A percentile compares a stretch with the other conserved stretches of the same genome.
Evolutionary conservation across 2,888 invertebrate genomes (phyloP).

Genomic region (Carpatolechia fugitivella): DNA sequence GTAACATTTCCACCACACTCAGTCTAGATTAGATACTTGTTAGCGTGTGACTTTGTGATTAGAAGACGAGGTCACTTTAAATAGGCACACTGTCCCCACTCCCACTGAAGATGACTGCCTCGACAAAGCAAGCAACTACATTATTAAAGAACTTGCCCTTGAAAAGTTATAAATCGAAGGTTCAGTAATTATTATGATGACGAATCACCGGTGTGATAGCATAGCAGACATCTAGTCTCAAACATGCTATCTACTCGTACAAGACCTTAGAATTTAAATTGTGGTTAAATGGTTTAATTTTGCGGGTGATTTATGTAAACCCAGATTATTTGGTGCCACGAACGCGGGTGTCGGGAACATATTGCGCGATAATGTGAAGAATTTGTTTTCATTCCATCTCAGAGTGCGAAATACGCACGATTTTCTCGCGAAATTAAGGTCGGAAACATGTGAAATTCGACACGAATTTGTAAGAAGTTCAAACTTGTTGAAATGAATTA

Average conservation of each 20-base stretch:
- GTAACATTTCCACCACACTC: too few relatives aligned
- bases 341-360: conserved; percentile 25
- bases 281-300: conserved; percentile 31
- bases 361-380: conserved; percentile 31
- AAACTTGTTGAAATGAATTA: conserved; percentile 5
- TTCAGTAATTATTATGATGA: too few relatives aligned
- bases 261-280: background rate
- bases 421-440: conserved; percentile 13
- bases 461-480: conserved; percentile 3
- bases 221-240: background rate
- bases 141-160: background rate
- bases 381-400: conserved; percentile 28
- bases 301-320: conserved; percentile 36
- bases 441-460: conserved; percentile 4
- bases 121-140: background rate
- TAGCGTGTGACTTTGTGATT: background rate
- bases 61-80: background rate
- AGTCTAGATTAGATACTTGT: background rate
- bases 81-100: background rate
- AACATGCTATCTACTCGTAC: background rate
- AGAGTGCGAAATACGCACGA: conserved; percentile 13
- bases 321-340: conserved; percentile 28
- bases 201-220: too few relatives aligned
- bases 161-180: background rate
- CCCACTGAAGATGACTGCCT: background rate